A percentile compares a stretch with the other conserved stretches of the same genome.
Conservation (phyloP, 2,888 invertebrate species). For the Helleia helle region DNA sequence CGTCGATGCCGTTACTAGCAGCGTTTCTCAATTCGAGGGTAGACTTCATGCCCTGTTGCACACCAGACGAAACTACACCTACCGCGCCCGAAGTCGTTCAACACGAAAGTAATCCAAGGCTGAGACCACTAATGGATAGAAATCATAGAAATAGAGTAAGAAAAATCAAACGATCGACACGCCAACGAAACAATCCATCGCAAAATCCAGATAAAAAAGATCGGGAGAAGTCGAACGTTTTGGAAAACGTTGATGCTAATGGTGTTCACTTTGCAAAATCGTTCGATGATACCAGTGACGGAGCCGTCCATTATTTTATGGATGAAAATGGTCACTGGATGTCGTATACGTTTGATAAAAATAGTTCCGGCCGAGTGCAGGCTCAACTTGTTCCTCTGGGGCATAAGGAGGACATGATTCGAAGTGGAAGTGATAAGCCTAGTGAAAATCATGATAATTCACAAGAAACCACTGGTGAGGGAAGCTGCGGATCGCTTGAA, state of each 20-base stretch:
- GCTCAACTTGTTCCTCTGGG: slow-evolving; percentile 50
- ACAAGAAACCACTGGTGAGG: slow-evolving; percentile 56
- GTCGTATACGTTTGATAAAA: slow-evolving; percentile 87
- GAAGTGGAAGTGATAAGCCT: slow-evolving; percentile 39
- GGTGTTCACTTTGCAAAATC: slow-evolving; percentile 81
- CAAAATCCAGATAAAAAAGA: slow-evolving; percentile 48
- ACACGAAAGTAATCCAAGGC: slow-evolving; percentile 46
- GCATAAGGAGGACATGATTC: slow-evolving; percentile 43
- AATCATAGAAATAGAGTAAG: slow-evolving; percentile 66
- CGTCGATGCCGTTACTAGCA: slow-evolving; percentile 75
- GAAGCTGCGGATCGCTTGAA: slow-evolving; percentile 65
- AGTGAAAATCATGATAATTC: slow-evolving; percentile 48
- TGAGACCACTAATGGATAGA: slow-evolving; percentile 63
- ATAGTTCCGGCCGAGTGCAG: slow-evolving; percentile 72
- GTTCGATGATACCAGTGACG: slow-evolving; percentile 87
- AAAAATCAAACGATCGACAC: slow-evolving; percentile 70
- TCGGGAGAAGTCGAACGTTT: slow-evolving; percentile 31
- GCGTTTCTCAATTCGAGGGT: slow-evolving; percentile 77
- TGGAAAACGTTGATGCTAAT: slow-evolving; percentile 41
- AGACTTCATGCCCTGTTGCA: slow-evolving; percentile 66
- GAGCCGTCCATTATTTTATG: slow-evolving; percentile 89
- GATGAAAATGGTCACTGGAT: slow-evolving; percentile 92
- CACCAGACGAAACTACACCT: slow-evolving; percentile 42
- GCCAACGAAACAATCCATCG: slow-evolving; percentile 58
- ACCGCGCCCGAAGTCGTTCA: slow-evolving; percentile 31